phyloP scores from a whole-genome alignment of 2,113 vertebrate genomes.

The Odobenus rosmarus region DNA sequence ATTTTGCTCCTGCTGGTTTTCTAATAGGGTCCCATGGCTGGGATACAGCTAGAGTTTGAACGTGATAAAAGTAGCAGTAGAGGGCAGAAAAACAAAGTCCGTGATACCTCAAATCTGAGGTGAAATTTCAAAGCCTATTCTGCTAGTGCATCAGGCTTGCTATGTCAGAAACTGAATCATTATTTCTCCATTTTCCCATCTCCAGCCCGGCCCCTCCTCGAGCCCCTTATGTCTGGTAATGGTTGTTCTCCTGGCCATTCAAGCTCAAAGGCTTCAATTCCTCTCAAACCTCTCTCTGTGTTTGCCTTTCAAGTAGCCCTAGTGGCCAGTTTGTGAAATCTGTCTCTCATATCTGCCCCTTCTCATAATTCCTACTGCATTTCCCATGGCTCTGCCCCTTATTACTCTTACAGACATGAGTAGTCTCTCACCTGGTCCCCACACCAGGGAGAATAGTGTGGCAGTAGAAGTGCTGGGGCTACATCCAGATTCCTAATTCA shows the following conservation, averaged over 20 bases:
- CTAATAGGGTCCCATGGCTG: neutral
- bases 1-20: neutral
- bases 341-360: neutral
- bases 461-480: neutral
- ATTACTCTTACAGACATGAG: neutral
- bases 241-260: neutral
- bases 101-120: neutral
- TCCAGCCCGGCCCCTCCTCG: neutral
- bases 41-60: neutral
- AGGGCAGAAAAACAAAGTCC: neutral
- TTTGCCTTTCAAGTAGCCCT: neutral
- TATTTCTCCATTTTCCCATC: neutral
- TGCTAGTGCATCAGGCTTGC: neutral
- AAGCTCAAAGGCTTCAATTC: neutral
- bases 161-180: neutral
- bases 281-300: neutral
- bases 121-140: neutral
- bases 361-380: neutral
- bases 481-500: neutral
- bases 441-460: neutral
- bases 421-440: neutral
- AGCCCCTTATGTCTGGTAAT: neutral
- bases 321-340: neutral
- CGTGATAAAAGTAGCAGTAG: neutral
- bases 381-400: neutral